Conservation (phyloP, 2,113 vertebrate species). For the Marmota monax region DNA sequence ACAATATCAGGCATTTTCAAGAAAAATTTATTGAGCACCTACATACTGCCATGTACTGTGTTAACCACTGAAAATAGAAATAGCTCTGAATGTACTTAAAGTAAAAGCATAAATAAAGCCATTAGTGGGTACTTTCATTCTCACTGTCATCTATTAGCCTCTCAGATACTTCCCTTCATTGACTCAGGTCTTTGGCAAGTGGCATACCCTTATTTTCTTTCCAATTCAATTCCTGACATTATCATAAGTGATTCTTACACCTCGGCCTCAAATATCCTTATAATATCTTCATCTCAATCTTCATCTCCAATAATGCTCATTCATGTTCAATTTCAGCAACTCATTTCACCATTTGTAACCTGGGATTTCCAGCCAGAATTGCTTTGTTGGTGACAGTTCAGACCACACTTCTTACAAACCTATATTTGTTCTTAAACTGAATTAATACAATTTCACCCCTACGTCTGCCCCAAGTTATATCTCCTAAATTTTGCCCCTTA, state of each 20-base stretch:
- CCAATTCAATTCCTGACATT: neutral
- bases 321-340: neutral
- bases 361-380: neutral
- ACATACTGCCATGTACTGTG: neutral
- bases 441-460: neutral
- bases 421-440: conserved; percentile 1
- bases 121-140: neutral
- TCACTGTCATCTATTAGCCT: neutral
- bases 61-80: neutral
- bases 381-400: neutral
- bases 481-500: neutral
- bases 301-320: neutral
- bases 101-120: neutral
- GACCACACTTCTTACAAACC: neutral
- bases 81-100: neutral
- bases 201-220: neutral
- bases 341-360: neutral
- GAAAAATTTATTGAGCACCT: neutral
- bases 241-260: neutral
- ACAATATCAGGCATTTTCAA: neutral
- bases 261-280: neutral
- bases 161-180: neutral
- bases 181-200: neutral
- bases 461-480: neutral
- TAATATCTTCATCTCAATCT: neutral